Percentiles rank a stretch among this genome's conserved stretches.
These are phyloP conservation scores for Myrmecobius fasciatus DNA, from an alignment of 2,113 vertebrate genomes.

Conservation along the genomic window DNA sequence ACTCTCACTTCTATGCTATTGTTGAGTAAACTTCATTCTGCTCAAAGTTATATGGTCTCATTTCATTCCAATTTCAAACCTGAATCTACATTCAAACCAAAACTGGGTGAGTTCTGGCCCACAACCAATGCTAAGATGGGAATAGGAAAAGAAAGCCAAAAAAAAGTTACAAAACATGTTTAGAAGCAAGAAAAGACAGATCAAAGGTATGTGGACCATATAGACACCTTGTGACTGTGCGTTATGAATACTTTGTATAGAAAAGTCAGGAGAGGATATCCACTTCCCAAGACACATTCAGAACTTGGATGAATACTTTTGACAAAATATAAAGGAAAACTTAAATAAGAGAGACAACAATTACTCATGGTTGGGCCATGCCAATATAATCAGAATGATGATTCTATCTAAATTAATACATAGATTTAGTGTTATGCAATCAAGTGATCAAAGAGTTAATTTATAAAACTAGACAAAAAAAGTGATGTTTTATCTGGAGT, in stretches of 20 bases:
- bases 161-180: background rate
- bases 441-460: background rate
- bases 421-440: background rate
- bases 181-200: background rate
- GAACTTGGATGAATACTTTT: background rate
- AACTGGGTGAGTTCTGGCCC: background rate
- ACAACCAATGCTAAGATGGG: background rate
- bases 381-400: background rate
- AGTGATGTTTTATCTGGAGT: background rate
- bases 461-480: background rate
- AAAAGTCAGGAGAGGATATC: background rate
- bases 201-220: background rate
- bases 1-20: background rate
- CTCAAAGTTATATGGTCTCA: background rate
- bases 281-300: background rate
- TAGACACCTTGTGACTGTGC: background rate
- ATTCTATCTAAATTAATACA: background rate
- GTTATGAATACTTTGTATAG: background rate
- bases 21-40: background rate
- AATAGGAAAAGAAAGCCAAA: background rate
- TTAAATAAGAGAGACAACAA: background rate
- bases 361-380: background rate
- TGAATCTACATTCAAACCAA: background rate
- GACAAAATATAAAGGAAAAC: background rate
- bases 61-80: background rate